A percentile compares a stretch with the other conserved stretches of the same genome.
These are phyloP conservation scores for Aporophyla nigra DNA, from an alignment of 2,888 invertebrate genomes.

Conservation along the genomic window DNA sequence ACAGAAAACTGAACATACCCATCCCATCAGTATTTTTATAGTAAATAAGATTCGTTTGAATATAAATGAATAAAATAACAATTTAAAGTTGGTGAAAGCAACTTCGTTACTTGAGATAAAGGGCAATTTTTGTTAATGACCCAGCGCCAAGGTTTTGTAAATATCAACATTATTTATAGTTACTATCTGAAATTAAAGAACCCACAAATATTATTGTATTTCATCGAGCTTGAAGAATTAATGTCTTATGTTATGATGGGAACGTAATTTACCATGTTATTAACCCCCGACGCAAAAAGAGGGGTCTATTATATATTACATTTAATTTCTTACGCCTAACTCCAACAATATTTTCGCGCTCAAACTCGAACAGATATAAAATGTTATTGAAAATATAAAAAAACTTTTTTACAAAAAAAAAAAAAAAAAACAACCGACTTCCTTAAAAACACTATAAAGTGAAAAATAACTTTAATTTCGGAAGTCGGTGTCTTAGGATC, in stretches of 20 bases:
- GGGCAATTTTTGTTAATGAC: not conserved
- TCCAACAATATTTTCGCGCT: not conserved
- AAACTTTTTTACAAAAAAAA: too few species aligned
- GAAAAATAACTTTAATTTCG: too few species aligned
- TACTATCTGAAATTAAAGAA: slow-evolving; percentile 21
- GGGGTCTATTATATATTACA: too few species aligned
- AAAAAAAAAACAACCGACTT: too few species aligned
- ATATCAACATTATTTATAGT: slow-evolving; percentile 16
- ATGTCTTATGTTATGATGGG: not conserved
- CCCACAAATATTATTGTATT: slow-evolving; percentile 22
- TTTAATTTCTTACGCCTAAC: not conserved
- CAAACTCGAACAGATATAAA: not conserved
- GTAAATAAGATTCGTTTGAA: not conserved
- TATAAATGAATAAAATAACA: not conserved
- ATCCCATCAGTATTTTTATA: not conserved
- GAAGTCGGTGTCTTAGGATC: too few species aligned
- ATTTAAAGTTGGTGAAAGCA: not conserved
- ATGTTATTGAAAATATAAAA: not conserved
- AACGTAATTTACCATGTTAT: not conserved
- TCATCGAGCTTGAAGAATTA: slow-evolving; percentile 4
- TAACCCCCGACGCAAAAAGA: too few species aligned
- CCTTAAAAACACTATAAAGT: too few species aligned
- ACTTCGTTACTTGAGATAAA: not conserved
- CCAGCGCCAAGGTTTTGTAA: slow-evolving; percentile 2
- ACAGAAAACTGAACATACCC: not conserved